Evolutionary conservation across 2,888 invertebrate genomes (phyloP).

Genomic region (Eilema caniola): DNA sequence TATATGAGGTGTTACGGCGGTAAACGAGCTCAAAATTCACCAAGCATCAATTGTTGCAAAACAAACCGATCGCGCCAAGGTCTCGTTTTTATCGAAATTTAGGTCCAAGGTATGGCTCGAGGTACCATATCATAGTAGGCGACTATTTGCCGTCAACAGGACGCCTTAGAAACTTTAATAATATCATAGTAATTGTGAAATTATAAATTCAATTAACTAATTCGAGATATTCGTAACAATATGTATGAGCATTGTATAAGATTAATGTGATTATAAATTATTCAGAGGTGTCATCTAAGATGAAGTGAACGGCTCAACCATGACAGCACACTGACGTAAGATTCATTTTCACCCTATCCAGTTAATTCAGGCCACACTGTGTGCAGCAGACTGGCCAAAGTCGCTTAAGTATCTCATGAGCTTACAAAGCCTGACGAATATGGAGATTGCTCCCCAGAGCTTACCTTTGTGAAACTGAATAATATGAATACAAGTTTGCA

Average conservation of each 20-base stretch:
- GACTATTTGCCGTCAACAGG: neutral
- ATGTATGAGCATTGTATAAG: neutral
- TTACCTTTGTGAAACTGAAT: slow-evolving; percentile 14
- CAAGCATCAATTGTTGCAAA: too few species aligned
- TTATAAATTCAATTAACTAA: neutral
- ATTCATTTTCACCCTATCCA: neutral
- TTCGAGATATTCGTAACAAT: neutral
- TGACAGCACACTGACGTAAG: neutral
- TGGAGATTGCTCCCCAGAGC: slow-evolving; percentile 16
- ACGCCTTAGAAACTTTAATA: neutral
- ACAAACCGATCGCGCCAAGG: too few species aligned
- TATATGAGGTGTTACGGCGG: too few species aligned
- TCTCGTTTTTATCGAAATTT: too few species aligned
- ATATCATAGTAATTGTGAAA: too few species aligned
- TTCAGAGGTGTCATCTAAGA: neutral
- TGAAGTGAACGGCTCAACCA: neutral
- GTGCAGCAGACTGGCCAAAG: slow-evolving; percentile 1
- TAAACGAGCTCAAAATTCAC: too few species aligned
- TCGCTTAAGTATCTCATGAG: slow-evolving; percentile 1
- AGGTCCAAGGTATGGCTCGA: too few species aligned
- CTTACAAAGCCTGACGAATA: slow-evolving; percentile 9
- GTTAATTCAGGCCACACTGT: neutral
- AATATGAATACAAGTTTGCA: neutral
- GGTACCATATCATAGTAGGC: neutral
- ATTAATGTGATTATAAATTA: neutral